phyloP scores from a whole-genome alignment of 2,888 invertebrate genomes.

The Trachelus troglodyta region DNA sequence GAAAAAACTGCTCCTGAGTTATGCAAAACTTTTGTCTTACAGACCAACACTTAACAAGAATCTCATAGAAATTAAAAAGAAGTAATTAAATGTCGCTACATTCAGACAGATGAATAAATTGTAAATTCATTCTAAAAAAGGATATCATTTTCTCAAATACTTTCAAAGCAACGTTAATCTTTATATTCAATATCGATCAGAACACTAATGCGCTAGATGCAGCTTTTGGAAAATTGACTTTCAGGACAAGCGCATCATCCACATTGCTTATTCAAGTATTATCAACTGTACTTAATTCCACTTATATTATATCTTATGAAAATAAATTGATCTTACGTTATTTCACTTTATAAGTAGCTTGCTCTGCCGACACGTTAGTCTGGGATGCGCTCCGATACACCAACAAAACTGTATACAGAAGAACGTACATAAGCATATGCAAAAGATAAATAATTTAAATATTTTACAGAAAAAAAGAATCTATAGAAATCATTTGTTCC shows the following conservation, averaged over 20 bases:
- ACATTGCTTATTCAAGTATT: background rate
- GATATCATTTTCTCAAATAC: background rate
- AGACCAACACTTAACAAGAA: constrained; percentile 71
- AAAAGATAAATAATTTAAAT: background rate
- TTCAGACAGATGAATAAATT: background rate
- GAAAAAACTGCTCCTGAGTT: constrained; percentile 79
- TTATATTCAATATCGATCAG: background rate
- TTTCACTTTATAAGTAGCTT: background rate
- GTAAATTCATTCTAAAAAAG: background rate
- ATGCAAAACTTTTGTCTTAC: constrained; percentile 80
- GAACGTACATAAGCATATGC: background rate
- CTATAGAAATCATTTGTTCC: background rate
- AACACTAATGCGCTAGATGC: background rate
- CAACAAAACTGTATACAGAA: background rate
- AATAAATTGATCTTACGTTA: background rate
- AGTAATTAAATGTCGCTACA: background rate
- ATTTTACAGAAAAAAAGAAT: background rate
- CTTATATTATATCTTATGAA: background rate
- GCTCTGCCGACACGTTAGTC: background rate
- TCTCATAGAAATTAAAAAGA: constrained; percentile 68
- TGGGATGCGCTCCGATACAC: background rate
- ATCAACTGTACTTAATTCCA: background rate
- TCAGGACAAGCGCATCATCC: background rate
- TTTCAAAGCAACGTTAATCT: background rate
- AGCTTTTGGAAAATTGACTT: background rate